These are phyloP conservation scores for Falco novaeseelandiae DNA, from an alignment of 2,797 vertebrate species.

Conservation along the genomic window DNA sequence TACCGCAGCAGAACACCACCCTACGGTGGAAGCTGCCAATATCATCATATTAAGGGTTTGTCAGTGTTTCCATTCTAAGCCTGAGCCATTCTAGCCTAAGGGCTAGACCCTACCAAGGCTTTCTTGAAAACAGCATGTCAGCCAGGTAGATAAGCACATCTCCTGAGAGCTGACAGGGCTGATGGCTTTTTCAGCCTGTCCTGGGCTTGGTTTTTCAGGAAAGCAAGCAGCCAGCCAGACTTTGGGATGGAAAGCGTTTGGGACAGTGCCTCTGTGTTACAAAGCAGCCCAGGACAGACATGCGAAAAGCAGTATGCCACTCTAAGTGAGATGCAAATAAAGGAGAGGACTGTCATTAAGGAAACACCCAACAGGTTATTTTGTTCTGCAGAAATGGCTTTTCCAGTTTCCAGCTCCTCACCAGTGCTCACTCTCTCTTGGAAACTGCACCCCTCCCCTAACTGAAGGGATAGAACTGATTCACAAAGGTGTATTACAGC, in stretches of 20 bases:
- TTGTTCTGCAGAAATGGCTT: not conserved
- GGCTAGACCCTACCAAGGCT: not conserved
- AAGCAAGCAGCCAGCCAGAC: not conserved
- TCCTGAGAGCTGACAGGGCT: not conserved
- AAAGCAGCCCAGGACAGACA: not conserved
- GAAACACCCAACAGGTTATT: not conserved
- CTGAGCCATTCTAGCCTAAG: not conserved
- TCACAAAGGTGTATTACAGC: not conserved
- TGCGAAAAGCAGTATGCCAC: not conserved
- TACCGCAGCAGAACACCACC: not conserved
- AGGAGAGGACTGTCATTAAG: not conserved
- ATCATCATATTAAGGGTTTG: not conserved
- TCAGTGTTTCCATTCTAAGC: constrained; percentile 35
- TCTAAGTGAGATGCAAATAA: not conserved
- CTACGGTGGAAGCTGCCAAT: not conserved
- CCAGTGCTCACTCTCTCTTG: not conserved
- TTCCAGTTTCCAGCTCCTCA: not conserved
- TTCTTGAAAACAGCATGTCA: not conserved
- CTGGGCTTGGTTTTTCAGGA: not conserved
- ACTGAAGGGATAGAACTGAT: not conserved
- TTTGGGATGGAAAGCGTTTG: not conserved
- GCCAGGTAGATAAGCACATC: not conserved
- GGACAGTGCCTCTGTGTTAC: not conserved
- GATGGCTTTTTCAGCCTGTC: not conserved
- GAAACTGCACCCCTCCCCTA: not conserved